Evolutionary conservation across 1,140 invertebrate genomes (phyloP).

Genomic region (Leptopilina clavipes): DNA sequence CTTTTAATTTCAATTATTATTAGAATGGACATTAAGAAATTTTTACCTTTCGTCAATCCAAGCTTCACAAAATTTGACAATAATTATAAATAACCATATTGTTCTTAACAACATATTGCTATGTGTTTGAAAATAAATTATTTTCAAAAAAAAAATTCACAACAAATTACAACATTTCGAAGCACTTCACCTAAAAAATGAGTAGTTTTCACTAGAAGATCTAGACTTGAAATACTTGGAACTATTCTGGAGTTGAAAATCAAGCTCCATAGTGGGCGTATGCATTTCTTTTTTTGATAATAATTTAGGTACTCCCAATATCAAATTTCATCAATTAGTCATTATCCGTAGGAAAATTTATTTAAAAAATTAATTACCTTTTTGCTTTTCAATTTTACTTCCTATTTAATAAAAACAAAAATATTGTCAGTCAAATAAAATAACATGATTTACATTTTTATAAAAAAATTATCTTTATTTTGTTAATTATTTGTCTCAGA

Average conservation of each 20-base stretch:
- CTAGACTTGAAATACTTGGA: not conserved
- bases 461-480: too few species aligned
- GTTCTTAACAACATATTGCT: not conserved
- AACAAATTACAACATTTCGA: not conserved
- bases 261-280: not conserved
- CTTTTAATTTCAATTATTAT: too few species aligned
- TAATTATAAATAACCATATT: slow-evolving; percentile 52
- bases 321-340: slow-evolving; percentile 2
- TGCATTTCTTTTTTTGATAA: not conserved
- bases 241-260: not conserved
- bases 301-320: slow-evolving; percentile 27
- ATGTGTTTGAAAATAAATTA: not conserved
- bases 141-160: not conserved
- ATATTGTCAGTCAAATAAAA: too few species aligned
- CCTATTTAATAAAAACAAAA: too few species aligned
- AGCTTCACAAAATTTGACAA: slow-evolving; percentile 46
- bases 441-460: too few species aligned
- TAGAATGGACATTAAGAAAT: not conserved
- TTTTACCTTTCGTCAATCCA: slow-evolving; percentile 63
- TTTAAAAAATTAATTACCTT: too few species aligned
- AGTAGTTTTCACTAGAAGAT: not conserved
- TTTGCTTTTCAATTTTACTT: too few species aligned
- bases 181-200: not conserved
- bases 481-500: not conserved
- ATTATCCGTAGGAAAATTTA: too few species aligned